Percentiles rank a stretch among this genome's conserved stretches.
phyloP scores from a whole-genome alignment of 2,888 invertebrate genomes.

The Diplazon laetatorius region DNA sequence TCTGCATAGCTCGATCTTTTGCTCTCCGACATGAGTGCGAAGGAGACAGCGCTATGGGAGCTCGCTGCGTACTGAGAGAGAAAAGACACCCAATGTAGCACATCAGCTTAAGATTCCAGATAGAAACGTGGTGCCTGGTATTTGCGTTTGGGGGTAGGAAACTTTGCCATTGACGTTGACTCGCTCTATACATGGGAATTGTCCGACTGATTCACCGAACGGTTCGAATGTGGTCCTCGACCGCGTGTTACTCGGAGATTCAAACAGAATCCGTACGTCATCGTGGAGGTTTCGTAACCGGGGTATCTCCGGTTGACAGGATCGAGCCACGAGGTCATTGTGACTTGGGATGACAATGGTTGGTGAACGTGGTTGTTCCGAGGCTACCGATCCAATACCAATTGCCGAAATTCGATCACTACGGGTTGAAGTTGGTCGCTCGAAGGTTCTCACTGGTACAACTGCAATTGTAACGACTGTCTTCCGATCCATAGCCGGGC shows the following conservation, averaged over 20 bases:
- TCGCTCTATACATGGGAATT: not conserved
- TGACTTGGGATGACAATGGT: slow-evolving; percentile 66
- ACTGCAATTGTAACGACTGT: slow-evolving; percentile 48
- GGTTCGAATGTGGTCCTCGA: slow-evolving; percentile 5
- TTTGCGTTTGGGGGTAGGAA: not conserved
- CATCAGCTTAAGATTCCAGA: not conserved
- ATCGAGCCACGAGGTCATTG: slow-evolving; percentile 62
- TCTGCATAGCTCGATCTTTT: too few relatives aligned
- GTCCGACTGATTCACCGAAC: slow-evolving; percentile 3
- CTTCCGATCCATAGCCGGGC: slow-evolving; percentile 22
- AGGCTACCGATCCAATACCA: slow-evolving; percentile 22
- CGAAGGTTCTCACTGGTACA: slow-evolving; percentile 30
- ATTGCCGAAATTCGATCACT: slow-evolving; percentile 15
- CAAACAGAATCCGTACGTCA: slow-evolving; percentile 7
- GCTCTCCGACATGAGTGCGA: too few relatives aligned
- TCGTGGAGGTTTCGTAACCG: slow-evolving; percentile 34
- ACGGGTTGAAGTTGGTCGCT: slow-evolving; percentile 22
- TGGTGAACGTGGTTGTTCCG: slow-evolving; percentile 27
- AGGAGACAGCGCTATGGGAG: too few relatives aligned
- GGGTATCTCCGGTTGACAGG: slow-evolving; percentile 69
- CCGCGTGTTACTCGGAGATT: slow-evolving; percentile 15
- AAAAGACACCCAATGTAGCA: too few relatives aligned
- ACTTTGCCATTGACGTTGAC: not conserved
- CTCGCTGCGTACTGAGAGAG: too few relatives aligned
- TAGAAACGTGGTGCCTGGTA: not conserved